Evolutionary conservation across 1,140 invertebrate genomes (phyloP), one percentile per base, ranked within the genome.

Genomic region (Drosophila equinoxialis): DNA sequence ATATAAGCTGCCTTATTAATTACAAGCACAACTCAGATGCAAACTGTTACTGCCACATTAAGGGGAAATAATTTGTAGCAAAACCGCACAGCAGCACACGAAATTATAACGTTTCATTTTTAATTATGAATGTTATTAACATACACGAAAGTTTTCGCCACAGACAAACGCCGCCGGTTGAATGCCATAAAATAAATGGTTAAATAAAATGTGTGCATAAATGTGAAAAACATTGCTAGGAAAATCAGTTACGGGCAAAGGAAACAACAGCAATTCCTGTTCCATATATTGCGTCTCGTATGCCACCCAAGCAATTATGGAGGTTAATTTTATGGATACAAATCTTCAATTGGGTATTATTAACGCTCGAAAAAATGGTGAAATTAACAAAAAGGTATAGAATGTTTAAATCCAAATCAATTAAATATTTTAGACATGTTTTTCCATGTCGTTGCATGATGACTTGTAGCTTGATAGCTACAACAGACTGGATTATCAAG

Each of bases 81-180:
- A 66, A 77, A 69, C 81, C 37, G 37, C 35, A 37, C 14, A 48
- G 30, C 30, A 30, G 30, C 82, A 86, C 72, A 83, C 62, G 65
- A 79, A 83, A 89, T 87, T 77, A 86, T 74, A 77, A 69, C 72
- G 83, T 87, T 86, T 87, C 83, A 86, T 86, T 83, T 87, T 86
- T 86, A 86, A 86, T 86, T 86, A 86, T 87, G 82, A 83, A 76
- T 79, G 72, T 77, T 87, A 87, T 86, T 87, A 86, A 86, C 82
- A 86, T 87, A 67, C 71, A 71, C 68, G 83, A 69, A 86, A 86
- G 72, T 83, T 83, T 79, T 79, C 61, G 65, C 82, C 83, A 39
- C 79, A 79, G 68, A 77, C 82, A 70, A 74, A 63, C 61, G 54
- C 59, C 51, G 72, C 39, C 69, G 60, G 54, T 35, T 26, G 23